Percentiles rank a stretch among this genome's conserved stretches.
These are phyloP conservation scores for Thamnophis elegans DNA, from an alignment of 2,797 vertebrate genomes.

Conservation along the genomic window DNA sequence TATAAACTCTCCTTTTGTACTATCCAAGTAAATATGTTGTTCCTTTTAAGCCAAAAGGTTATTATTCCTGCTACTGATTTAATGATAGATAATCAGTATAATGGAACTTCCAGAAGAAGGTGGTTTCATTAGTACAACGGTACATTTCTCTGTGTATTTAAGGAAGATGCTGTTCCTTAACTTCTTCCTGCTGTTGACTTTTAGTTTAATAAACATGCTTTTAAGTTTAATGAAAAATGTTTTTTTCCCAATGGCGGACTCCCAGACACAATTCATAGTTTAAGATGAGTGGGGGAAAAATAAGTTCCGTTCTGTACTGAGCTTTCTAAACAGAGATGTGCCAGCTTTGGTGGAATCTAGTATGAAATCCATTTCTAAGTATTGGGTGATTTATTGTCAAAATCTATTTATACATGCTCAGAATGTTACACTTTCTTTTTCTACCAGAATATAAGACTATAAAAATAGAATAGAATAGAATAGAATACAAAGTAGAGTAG, in stretches of 20 bases:
- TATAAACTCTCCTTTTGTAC: conserved; percentile 33
- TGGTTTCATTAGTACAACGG: conserved; percentile 49
- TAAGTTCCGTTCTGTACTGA: background rate
- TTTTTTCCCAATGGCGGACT: background rate
- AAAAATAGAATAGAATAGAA: background rate
- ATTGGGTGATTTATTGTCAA: background rate
- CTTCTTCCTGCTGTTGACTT: conserved; percentile 43
- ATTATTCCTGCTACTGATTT: conserved; percentile 54
- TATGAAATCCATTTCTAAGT: background rate
- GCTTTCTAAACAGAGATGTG: background rate
- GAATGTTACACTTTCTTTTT: background rate
- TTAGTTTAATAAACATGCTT: conserved; percentile 25
- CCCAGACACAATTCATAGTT: background rate
- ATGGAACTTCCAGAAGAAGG: conserved; percentile 52
- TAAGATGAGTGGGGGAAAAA: background rate
- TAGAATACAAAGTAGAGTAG: too few species aligned
- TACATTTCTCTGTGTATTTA: conserved; percentile 51
- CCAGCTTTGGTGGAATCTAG: background rate
- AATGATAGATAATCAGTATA: conserved; percentile 65
- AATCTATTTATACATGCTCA: background rate
- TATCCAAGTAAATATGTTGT: conserved; percentile 52
- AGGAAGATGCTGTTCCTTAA: conserved; percentile 29
- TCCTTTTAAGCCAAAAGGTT: conserved; percentile 48
- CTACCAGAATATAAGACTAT: background rate
- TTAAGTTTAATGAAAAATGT: conserved; percentile 11